Conservation (phyloP, 2,888 invertebrate genomes). For the Oligia strigilis region DNA sequence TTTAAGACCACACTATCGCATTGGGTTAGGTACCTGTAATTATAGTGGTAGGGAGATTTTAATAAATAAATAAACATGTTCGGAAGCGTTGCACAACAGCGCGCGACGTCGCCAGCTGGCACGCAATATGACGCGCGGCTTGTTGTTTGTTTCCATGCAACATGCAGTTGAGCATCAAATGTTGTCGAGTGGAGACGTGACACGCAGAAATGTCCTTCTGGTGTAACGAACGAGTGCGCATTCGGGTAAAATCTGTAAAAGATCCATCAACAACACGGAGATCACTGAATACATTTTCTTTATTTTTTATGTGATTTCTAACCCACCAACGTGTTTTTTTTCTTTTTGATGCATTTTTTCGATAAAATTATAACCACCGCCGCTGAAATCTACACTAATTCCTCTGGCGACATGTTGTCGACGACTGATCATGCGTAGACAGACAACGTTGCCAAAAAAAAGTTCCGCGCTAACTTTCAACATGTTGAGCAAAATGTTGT, state of each 20-base stretch:
- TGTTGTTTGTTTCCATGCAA: neutral
- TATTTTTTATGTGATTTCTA: neutral
- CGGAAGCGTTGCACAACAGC: neutral
- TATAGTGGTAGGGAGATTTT: no score
- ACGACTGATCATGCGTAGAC: neutral
- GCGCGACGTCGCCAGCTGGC: neutral
- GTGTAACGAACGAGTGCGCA: neutral
- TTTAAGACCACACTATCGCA: no score
- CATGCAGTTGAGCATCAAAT: neutral
- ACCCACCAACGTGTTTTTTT: neutral
- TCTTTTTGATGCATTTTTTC: neutral
- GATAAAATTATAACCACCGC: neutral
- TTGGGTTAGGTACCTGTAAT: no score
- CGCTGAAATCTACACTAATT: neutral
- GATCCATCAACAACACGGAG: neutral
- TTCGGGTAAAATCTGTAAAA: conserved; percentile 1
- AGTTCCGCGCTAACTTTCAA: no score
- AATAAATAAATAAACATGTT: no score
- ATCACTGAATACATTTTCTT: conserved; percentile 3
- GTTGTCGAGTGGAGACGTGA: neutral
- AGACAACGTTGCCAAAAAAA: no score
- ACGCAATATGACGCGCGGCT: neutral
- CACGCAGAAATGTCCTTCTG: no score
- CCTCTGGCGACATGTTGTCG: neutral
- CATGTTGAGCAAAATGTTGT: no score